These are phyloP conservation scores for Bemisia tabaci DNA, from an alignment of 1,140 invertebrate genomes.

Conservation along the genomic window DNA sequence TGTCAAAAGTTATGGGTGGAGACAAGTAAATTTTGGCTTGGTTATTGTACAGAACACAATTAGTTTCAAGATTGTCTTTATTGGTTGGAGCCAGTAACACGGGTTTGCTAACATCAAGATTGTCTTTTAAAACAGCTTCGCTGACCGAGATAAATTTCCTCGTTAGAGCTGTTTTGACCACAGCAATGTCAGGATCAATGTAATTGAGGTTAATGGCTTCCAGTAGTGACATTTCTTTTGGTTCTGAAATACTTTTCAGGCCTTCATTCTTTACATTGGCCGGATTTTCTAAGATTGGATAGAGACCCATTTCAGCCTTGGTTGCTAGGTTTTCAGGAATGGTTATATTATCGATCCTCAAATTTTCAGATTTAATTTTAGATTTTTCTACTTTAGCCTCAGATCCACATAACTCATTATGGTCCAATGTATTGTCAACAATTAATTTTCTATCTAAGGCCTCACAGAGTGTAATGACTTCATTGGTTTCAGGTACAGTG, in stretches of 20 bases:
- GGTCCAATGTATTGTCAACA: too few relatives aligned
- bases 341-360: too few relatives aligned
- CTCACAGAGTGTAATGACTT: conserved; percentile 47
- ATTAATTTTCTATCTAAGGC: conserved; percentile 64
- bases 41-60: conserved; percentile 39
- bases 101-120: conserved; percentile 49
- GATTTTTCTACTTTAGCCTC: too few relatives aligned
- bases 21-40: conserved; percentile 50
- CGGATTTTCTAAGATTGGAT: not conserved
- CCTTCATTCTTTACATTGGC: not conserved
- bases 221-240: conserved; percentile 36
- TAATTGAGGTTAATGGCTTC: conserved; percentile 63
- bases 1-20: conserved; percentile 59
- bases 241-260: not conserved
- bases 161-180: conserved; percentile 61
- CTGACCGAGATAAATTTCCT: conserved; percentile 56
- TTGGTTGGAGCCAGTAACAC: conserved; percentile 51
- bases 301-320: too few relatives aligned
- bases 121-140: conserved; percentile 51
- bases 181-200: conserved; percentile 56
- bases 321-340: too few relatives aligned
- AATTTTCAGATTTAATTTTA: too few relatives aligned
- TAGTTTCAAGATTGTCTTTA: conserved; percentile 35
- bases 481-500: conserved; percentile 50
- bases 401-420: too few relatives aligned